A percentile compares a stretch with the other conserved stretches of the same genome.
These are phyloP conservation scores for Trilocha varians DNA, from an alignment of 2,888 invertebrate genomes.

Conservation along the genomic window DNA sequence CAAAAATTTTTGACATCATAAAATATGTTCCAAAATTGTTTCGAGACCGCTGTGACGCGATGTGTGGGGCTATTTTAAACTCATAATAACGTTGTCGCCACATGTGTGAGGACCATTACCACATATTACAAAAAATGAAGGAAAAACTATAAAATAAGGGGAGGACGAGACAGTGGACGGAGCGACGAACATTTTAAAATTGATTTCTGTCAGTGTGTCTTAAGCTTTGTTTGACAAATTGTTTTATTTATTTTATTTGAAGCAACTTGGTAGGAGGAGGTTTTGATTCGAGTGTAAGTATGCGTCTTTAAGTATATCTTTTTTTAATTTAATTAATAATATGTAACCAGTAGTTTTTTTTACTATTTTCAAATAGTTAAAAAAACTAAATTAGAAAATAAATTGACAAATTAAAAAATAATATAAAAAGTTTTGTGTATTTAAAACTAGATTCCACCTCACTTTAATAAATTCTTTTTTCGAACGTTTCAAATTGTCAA, in stretches of 20 bases:
- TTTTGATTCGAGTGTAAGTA: too few species aligned
- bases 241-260: too few species aligned
- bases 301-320: too few species aligned
- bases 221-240: neutral
- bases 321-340: too few species aligned
- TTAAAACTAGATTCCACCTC: neutral
- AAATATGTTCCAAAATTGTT: slow-evolving; percentile 25
- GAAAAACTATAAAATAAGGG: slow-evolving; percentile 65
- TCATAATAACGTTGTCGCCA: slow-evolving; percentile 68
- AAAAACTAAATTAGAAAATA: too few species aligned
- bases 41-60: slow-evolving; percentile 52
- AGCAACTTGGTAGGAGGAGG: too few species aligned
- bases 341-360: too few species aligned
- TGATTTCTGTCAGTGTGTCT: slow-evolving; percentile 33
- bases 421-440: too few species aligned
- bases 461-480: neutral
- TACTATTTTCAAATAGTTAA: too few species aligned
- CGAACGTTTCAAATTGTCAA: neutral
- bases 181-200: slow-evolving; percentile 37
- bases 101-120: slow-evolving; percentile 70
- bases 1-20: neutral
- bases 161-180: slow-evolving; percentile 41
- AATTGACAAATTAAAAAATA: too few species aligned
- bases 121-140: slow-evolving; percentile 70
- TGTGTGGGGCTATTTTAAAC: slow-evolving; percentile 70